These are phyloP conservation scores for Athalia rosae DNA, from an alignment of 2,888 invertebrate species.

Conservation along the genomic window DNA sequence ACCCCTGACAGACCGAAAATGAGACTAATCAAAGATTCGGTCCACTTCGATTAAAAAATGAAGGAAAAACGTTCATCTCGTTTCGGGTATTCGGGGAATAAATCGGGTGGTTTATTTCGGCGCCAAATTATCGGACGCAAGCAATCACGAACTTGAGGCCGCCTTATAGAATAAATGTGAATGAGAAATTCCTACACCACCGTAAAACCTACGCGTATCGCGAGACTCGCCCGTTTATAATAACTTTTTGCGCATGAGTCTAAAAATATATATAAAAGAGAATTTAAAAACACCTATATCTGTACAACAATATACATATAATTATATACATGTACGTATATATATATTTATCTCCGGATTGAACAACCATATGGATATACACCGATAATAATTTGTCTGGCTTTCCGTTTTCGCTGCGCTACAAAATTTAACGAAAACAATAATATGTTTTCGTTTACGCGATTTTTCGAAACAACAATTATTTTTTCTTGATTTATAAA, in stretches of 20 bases:
- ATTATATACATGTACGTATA: not conserved
- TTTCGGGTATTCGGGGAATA: no score
- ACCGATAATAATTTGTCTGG: not conserved
- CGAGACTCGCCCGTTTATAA: no score
- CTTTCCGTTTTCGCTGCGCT: not conserved
- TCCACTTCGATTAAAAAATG: no score
- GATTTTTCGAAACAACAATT: not conserved
- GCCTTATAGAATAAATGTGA: no score
- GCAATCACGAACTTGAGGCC: no score
- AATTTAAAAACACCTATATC: not conserved
- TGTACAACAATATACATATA: not conserved
- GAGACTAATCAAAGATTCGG: no score
- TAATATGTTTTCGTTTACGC: constrained; percentile 2
- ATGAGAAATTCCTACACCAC: no score
- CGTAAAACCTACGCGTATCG: no score
- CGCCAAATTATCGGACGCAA: no score
- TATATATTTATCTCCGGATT: not conserved
- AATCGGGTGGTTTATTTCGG: no score
- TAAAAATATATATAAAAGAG: not conserved
- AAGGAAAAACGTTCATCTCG: no score
- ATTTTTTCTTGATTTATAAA: not conserved
- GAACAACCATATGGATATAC: not conserved
- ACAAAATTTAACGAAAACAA: not conserved
- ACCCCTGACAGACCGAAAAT: no score
- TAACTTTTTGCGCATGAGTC: not conserved